Evolutionary conservation across 2,888 invertebrate genomes (phyloP), one percentile per base, ranked within the genome.

Genomic region (Ichneumoninae sp.): DNA sequence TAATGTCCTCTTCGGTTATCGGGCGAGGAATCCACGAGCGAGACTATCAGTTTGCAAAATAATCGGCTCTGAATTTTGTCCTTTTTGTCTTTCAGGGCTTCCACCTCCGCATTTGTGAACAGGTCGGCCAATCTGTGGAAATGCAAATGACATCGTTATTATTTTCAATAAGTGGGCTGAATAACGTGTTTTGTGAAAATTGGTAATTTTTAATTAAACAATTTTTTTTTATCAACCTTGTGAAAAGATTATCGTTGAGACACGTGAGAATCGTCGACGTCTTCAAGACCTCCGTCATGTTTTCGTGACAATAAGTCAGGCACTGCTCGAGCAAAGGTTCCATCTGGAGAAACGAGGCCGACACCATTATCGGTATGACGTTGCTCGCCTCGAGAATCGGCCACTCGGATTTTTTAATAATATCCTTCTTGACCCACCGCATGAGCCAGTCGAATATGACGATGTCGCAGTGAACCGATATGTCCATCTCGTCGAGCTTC

Each of bases 381-480:
- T 98, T 98, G 90, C 95, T 96, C 0, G 97, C 95, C 92, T 98
- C 98, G 63, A 97, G 93, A 60, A 94, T 93, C 0, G 97, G 97
- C 95, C 96, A 96, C 87, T 96, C 96, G 0, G 95, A 96, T 81
- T 96, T 95, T 83, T 95, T 94, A 83, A 95, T 95, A 0, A 95
- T 94, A 88, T 97, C 97, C 44, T 96, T 95, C 93, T 98, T 98
- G n/a, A 98, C 97, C 98, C 98, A 99, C 87, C 96, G 96, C 97
- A 99, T 98, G 75, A 99, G 94, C 98, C 98, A 99, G 90, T 98
- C 98, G 94, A 99, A 99, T 85, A 99, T 98, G 92, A 97, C 96
- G 81, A 99, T 97, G 94, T 99, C 99, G 92, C 99, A 99, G 92
- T 99, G 99, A 0, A 99, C 99, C 0, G 98, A 98, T 88, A 99